phyloP scores from a whole-genome alignment of 2,888 invertebrate genomes.

The Dynastes hyllus region DNA sequence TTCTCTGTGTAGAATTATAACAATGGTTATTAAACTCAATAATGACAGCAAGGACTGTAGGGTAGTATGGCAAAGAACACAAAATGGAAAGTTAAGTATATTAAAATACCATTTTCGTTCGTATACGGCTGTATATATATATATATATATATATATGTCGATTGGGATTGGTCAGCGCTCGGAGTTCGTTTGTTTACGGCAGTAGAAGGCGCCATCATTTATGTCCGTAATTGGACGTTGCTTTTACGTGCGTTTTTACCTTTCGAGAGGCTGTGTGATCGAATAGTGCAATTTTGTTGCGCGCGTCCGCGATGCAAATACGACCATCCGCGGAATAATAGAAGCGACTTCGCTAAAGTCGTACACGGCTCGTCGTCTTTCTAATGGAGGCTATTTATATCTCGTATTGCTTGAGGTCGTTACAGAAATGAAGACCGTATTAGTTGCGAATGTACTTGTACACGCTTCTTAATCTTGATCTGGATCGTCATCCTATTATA shows the following conservation, averaged over 20 bases:
- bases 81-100: no score
- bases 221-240: slow-evolving; percentile 41
- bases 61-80: no score
- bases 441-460: no score
- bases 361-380: background rate
- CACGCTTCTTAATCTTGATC: no score
- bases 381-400: background rate
- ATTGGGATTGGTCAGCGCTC: slow-evolving; percentile 45
- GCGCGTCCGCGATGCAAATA: slow-evolving; percentile 6
- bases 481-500: no score
- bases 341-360: slow-evolving; percentile 1
- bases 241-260: slow-evolving; percentile 12
- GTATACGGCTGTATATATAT: background rate
- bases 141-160: slow-evolving; percentile 28
- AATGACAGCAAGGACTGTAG: no score
- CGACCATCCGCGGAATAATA: background rate
- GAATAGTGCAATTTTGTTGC: slow-evolving; percentile 1
- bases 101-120: no score
- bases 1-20: no score
- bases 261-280: background rate
- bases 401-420: background rate
- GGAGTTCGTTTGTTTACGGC: slow-evolving; percentile 33
- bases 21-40: no score
- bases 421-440: no score
- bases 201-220: slow-evolving; percentile 47